Percentiles rank a stretch among this genome's conserved stretches.
phyloP scores from a whole-genome alignment of 1,140 invertebrate species.

The Gyrodactylus bullatarudis region DNA sequence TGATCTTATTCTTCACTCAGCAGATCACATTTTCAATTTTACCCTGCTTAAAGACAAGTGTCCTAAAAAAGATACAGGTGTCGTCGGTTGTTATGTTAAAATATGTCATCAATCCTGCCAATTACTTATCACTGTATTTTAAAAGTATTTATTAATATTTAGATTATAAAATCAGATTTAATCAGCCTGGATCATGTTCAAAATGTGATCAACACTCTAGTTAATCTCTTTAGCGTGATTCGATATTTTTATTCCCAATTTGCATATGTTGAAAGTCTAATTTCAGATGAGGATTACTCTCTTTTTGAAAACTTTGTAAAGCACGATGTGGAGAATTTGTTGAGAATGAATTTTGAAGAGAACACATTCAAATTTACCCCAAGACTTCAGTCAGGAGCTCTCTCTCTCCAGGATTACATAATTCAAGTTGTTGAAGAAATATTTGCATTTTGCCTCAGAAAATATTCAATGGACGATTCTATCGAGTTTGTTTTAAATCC shows the following conservation, averaged over 20 bases:
- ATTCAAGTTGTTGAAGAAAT: not conserved
- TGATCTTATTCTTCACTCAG: no score
- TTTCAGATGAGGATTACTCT: not conserved
- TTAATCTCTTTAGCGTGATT: not conserved
- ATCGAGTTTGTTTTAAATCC: not conserved
- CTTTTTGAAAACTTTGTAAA: not conserved
- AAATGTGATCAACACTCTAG: not conserved
- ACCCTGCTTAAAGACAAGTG: no score
- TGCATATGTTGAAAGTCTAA: not conserved
- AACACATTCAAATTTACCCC: not conserved
- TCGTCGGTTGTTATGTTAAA: no score
- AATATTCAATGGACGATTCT: not conserved
- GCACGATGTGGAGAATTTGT: not conserved
- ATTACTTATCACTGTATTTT: no score
- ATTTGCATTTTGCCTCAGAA: not conserved
- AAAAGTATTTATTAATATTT: no score
- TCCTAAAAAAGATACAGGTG: no score
- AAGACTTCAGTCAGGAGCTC: not conserved
- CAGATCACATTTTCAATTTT: no score
- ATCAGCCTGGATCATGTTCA: not conserved
- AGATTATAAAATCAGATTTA: no score
- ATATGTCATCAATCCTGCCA: no score
- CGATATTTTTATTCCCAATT: not conserved
- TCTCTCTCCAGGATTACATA: not conserved
- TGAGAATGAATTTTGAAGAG: not conserved